Evolutionary conservation across 2,888 invertebrate species (phyloP).

Genomic region (Julus scandinavius): DNA sequence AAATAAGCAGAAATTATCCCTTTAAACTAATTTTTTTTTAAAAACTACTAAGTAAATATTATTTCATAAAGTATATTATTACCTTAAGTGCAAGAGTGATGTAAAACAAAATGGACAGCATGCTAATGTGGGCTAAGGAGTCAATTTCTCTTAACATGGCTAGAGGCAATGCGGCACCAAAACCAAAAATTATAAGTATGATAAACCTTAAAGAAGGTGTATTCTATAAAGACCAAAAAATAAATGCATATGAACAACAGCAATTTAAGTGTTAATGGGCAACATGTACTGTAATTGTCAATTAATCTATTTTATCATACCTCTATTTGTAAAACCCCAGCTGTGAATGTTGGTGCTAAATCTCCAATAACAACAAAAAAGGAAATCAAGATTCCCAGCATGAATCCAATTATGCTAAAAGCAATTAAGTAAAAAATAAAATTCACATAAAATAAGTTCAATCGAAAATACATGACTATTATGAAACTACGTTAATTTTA

Average conservation of each 20-base stretch:
- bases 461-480: too few relatives aligned
- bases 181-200: slow-evolving; percentile 63
- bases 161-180: slow-evolving; percentile 83
- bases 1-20: not conserved
- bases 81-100: slow-evolving; percentile 77
- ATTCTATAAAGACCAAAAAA: slow-evolving; percentile 57
- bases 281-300: slow-evolving; percentile 11
- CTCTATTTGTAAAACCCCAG: slow-evolving; percentile 74
- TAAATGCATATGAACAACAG: slow-evolving; percentile 46
- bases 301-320: slow-evolving; percentile 68
- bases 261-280: not conserved
- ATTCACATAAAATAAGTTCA: too few relatives aligned
- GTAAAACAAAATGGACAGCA: slow-evolving; percentile 92
- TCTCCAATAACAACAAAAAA: slow-evolving; percentile 99
- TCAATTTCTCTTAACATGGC: slow-evolving; percentile 90
- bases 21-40: too few relatives aligned
- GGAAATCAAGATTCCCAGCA: slow-evolving; percentile 94
- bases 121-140: slow-evolving; percentile 86
- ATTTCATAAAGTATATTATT: slow-evolving; percentile 71
- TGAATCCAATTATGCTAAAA: slow-evolving; percentile 89
- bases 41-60: too few relatives aligned
- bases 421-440: slow-evolving; percentile 70
- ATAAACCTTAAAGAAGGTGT: slow-evolving; percentile 59
- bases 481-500: too few relatives aligned
- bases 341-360: slow-evolving; percentile 89